A percentile compares a stretch with the other conserved stretches of the same genome.
These are phyloP conservation scores for Enteromius viviparus DNA, from an alignment of 2,797 vertebrate species.

Conservation along the genomic window DNA sequence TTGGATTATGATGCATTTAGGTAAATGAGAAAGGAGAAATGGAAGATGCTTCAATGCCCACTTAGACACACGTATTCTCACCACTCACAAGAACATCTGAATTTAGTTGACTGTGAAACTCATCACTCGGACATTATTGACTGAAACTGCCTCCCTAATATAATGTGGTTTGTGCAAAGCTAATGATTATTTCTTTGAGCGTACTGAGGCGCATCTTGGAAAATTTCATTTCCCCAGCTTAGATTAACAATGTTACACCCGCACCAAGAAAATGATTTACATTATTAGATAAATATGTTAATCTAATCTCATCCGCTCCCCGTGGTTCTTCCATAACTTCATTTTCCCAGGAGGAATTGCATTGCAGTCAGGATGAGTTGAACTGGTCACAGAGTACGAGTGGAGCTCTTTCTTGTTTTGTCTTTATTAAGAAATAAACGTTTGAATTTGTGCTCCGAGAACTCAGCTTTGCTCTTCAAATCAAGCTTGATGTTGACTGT, in stretches of 20 bases:
- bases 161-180: constrained; percentile 43
- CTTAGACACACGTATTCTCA: not conserved
- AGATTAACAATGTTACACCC: constrained; percentile 50
- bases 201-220: constrained; percentile 39
- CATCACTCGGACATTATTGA: constrained; percentile 32
- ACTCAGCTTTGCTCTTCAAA: not conserved
- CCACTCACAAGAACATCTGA: constrained; percentile 6
- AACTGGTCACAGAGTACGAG: not conserved
- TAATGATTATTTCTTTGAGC: constrained; percentile 49
- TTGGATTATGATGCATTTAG: not conserved
- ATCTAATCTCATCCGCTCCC: constrained; percentile 52
- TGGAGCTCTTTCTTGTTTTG: constrained; percentile 1
- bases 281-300: constrained; percentile 64
- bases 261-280: constrained; percentile 53
- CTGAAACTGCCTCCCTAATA: constrained; percentile 40
- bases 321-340: constrained; percentile 40
- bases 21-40: constrained; percentile 14
- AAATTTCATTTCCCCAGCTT: constrained; percentile 48
- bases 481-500: not conserved
- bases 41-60: constrained; percentile 2
- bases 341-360: constrained; percentile 49
- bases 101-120: constrained; percentile 32
- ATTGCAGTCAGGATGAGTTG: constrained; percentile 30
- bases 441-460: not conserved
- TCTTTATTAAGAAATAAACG: constrained; percentile 24